These are phyloP conservation scores for Scrobipalpa atriplicella DNA, from an alignment of 2,888 invertebrate genomes.

Conservation along the genomic window DNA sequence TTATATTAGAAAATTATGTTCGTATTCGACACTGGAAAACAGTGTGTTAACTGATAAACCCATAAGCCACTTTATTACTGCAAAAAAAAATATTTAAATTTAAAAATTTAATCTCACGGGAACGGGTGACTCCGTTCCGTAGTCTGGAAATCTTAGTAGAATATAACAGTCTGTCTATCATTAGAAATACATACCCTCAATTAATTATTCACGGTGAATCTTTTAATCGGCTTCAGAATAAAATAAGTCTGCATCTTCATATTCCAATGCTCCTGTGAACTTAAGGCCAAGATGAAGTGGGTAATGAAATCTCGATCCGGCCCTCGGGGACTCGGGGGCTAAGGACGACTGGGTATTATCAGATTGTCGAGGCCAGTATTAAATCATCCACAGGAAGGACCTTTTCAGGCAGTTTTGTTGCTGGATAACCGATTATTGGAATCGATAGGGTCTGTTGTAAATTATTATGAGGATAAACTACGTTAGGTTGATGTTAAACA, in stretches of 20 bases:
- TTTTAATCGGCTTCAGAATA: slow-evolving; percentile 12
- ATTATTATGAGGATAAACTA: background rate
- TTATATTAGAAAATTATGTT: too few relatives aligned
- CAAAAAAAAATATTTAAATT: too few relatives aligned
- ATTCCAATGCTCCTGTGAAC: background rate
- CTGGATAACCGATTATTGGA: slow-evolving; percentile 25
- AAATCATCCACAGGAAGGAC: slow-evolving; percentile 60
- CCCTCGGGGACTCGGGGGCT: slow-evolving; percentile 42
- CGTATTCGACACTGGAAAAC: too few relatives aligned
- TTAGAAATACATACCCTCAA: background rate
- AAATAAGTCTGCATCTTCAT: too few relatives aligned
- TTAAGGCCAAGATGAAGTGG: background rate
- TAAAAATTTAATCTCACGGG: too few relatives aligned
- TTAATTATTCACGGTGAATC: background rate
- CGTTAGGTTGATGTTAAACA: too few relatives aligned
- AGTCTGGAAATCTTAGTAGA: too few relatives aligned
- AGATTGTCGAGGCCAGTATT: slow-evolving; percentile 68
- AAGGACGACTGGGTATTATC: slow-evolving; percentile 77
- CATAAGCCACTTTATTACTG: too few relatives aligned
- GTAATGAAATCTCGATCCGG: slow-evolving; percentile 53
- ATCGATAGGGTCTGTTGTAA: background rate
- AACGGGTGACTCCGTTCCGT: too few relatives aligned
- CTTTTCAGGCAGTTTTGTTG: slow-evolving; percentile 43
- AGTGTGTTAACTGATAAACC: too few relatives aligned
- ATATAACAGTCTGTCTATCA: too few relatives aligned